Base-by-base conservation (phyloP, 2,113 vertebrate genomes). In the Labrus mixtus region DNA sequence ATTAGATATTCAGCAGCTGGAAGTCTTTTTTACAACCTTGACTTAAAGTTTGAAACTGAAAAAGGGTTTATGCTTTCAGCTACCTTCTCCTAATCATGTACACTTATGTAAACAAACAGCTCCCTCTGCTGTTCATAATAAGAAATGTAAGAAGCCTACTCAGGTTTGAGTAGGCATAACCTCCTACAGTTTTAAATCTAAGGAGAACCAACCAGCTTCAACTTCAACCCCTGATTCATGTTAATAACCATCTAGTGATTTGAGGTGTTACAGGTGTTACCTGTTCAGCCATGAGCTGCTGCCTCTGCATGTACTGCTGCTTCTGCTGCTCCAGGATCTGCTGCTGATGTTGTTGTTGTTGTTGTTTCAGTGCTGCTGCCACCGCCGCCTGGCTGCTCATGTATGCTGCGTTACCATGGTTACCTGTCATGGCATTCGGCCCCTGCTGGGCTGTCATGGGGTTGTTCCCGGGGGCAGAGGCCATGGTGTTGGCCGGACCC, bases 221-320 rank as follows among this genome's bases (percentile, higher is more conserved):
- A 41, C 39, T 41, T 1, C 39, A 41, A 33, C 29, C 6, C 29
- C 29, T 33, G 29, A 33, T 33, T 33, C 6, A 33, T 33, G 29
- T 6, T 33, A 33, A 33, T 33, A 33, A 33, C 6, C 29, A 33
- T 33, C 4, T 33, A 4, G 4, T 33, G 29, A 6, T 33, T 33
- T n/a, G n/a, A 46, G 45, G 19, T n/a, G 15, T 59, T 8, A 46
- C 16, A 2, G 36, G 19, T 41, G 25, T 36, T 84, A 98, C 98
- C 97, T 98, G 97, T 64, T 99, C 97, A 1, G 93, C 97, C 87
- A 99, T 92, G 17, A 99, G 92, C 80, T 98, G 96, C 46, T 96
- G 95, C 29, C 90, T 68, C 84, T 97, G 91, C 48, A 91, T 6
- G 76, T 82, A 91, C 82, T 91, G 90, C 89, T 97, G 94, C 69